These are phyloP conservation scores for Cynopterus sphinx DNA, from an alignment of 2,797 vertebrate species.

Conservation along the genomic window DNA sequence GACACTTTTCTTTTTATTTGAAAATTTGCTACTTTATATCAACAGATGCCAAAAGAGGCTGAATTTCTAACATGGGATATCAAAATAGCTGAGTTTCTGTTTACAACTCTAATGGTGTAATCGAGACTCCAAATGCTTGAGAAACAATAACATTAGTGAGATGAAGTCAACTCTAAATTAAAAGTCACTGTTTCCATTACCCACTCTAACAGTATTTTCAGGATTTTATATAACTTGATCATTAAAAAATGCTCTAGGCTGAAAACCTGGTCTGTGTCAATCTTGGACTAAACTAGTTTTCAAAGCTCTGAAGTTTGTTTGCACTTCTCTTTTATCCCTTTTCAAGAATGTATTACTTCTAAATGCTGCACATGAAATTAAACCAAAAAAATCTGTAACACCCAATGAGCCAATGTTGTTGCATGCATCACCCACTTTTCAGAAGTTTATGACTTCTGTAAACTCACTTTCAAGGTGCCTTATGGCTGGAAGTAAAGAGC, in stretches of 20 bases:
- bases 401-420: neutral
- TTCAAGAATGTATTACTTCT: conserved; percentile 63
- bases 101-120: conserved; percentile 30
- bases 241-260: conserved; percentile 70
- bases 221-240: conserved; percentile 62
- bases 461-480: conserved; percentile 34
- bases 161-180: conserved; percentile 62
- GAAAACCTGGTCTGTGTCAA: conserved; percentile 67
- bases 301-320: conserved; percentile 56
- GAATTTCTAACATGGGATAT: conserved; percentile 10
- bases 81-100: conserved; percentile 59
- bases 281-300: conserved; percentile 49
- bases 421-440: neutral
- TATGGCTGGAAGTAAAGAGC: neutral
- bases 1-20: conserved; percentile 74
- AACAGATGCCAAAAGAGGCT: conserved; percentile 39
- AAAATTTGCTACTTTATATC: conserved; percentile 64
- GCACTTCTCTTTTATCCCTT: neutral
- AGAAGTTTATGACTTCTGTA: conserved; percentile 25
- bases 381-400: neutral
- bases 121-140: neutral
- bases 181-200: conserved; percentile 74
- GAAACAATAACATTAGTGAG: conserved; percentile 62
- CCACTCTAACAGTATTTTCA: conserved; percentile 68
- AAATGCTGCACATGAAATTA: conserved; percentile 26